Percentiles rank a stretch among this genome's conserved stretches.
Evolutionary conservation across 1,140 invertebrate genomes (phyloP).

Genomic region (Centruroides vittatus): DNA sequence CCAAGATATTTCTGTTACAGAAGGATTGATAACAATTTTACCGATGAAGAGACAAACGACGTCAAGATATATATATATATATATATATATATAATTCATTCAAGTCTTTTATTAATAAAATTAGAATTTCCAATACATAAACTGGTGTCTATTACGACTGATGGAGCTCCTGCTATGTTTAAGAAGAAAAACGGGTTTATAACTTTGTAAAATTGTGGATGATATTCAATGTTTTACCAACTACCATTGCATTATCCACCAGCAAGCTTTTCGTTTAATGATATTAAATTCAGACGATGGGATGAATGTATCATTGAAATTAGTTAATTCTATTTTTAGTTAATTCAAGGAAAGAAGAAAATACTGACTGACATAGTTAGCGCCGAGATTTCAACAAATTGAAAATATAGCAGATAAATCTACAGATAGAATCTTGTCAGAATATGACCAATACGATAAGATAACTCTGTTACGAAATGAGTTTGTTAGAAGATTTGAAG

Average conservation of each 20-base stretch:
- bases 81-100: not conserved
- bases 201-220: not conserved
- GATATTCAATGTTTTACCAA: not conserved
- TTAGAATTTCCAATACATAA: constrained; percentile 1
- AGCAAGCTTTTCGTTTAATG: not conserved
- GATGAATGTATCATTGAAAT: not conserved
- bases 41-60: not conserved
- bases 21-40: constrained; percentile 5
- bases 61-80: constrained; percentile 1
- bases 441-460: not conserved
- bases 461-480: not conserved
- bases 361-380: not conserved
- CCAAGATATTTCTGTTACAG: not conserved
- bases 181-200: not conserved
- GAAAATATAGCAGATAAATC: not conserved
- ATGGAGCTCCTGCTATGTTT: constrained; percentile 1
- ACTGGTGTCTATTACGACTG: constrained; percentile 2
- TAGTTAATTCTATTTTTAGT: not conserved
- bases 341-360: not conserved
- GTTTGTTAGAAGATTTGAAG: too few species aligned
- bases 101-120: not conserved
- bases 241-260: not conserved
- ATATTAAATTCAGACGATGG: not conserved
- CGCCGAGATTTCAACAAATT: not conserved
- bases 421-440: not conserved